phyloP scores from a whole-genome alignment of 1,140 invertebrate species.

The Chrysopa pallens region DNA sequence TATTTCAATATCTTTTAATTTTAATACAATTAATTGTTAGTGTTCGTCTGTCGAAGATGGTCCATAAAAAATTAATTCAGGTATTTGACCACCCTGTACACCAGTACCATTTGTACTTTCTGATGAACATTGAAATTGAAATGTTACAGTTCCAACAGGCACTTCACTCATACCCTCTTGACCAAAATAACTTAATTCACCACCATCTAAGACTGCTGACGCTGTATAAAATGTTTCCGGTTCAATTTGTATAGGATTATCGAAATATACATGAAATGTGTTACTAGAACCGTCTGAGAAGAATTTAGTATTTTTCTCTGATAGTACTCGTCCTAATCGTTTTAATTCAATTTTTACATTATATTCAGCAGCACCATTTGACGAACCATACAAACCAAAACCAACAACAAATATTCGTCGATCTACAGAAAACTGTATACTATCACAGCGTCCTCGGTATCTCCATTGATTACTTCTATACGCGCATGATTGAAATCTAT shows the following conservation, averaged over 20 bases:
- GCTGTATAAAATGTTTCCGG: slow-evolving; percentile 83
- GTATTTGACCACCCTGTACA: slow-evolving; percentile 86
- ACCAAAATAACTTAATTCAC: slow-evolving; percentile 86
- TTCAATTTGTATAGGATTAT: slow-evolving; percentile 82
- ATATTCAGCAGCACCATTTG: slow-evolving; percentile 79
- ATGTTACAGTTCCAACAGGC: slow-evolving; percentile 71
- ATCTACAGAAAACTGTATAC: slow-evolving; percentile 85
- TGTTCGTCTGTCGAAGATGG: slow-evolving; percentile 35
- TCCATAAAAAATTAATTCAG: slow-evolving; percentile 84
- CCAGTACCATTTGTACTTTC: slow-evolving; percentile 89
- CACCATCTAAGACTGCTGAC: slow-evolving; percentile 73
- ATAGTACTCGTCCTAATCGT: slow-evolving; percentile 61
- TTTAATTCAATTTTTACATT: slow-evolving; percentile 82
- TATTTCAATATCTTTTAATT: neutral
- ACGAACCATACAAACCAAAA: slow-evolving; percentile 82
- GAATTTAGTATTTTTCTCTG: slow-evolving; percentile 80
- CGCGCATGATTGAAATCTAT: slow-evolving; percentile 88
- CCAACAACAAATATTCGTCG: slow-evolving; percentile 83
- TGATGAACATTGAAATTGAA: slow-evolving; percentile 86
- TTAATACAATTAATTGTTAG: slow-evolving; percentile 3
- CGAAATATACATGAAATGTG: slow-evolving; percentile 85
- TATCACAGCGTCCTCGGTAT: slow-evolving; percentile 78
- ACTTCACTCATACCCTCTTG: slow-evolving; percentile 87
- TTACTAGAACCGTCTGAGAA: slow-evolving; percentile 87
- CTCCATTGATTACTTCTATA: slow-evolving; percentile 93